These are phyloP conservation scores for Scolopax mira DNA, from an alignment of 2,113 vertebrate species.

Conservation along the genomic window DNA sequence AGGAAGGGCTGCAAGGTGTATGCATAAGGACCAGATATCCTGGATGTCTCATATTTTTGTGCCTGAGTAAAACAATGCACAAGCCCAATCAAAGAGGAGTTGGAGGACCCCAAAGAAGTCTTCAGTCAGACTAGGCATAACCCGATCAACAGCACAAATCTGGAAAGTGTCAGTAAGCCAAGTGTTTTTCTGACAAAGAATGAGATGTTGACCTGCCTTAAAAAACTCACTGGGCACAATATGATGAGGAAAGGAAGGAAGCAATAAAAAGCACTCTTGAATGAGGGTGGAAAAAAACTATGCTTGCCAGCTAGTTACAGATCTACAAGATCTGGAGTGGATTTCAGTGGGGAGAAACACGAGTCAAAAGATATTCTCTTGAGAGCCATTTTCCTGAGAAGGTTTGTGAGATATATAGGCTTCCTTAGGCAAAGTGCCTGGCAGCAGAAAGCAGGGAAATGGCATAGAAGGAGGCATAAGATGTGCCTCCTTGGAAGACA, in stretches of 20 bases:
- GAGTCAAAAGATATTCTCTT: background rate
- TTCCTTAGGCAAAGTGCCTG: background rate
- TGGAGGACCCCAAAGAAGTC: background rate
- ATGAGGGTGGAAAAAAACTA: background rate
- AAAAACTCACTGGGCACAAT: background rate
- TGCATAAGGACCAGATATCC: background rate
- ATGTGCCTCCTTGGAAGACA: background rate
- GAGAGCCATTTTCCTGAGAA: background rate
- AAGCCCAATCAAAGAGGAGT: background rate
- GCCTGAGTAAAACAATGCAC: background rate
- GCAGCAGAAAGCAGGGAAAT: background rate
- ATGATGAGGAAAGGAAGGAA: constrained; percentile 50
- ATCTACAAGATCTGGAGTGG: background rate
- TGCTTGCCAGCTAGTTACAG: background rate
- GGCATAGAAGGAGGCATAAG: background rate
- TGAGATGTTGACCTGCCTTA: background rate
- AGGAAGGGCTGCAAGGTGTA: background rate
- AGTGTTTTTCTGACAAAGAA: constrained; percentile 3
- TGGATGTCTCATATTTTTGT: background rate
- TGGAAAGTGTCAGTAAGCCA: background rate
- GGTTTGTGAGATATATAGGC: background rate
- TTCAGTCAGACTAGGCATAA: background rate
- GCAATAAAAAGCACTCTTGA: background rate
- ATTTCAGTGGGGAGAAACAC: background rate
- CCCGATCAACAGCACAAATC: background rate